phyloP scores from a whole-genome alignment of 2,797 vertebrate species.

The Enteromius mattozi region DNA sequence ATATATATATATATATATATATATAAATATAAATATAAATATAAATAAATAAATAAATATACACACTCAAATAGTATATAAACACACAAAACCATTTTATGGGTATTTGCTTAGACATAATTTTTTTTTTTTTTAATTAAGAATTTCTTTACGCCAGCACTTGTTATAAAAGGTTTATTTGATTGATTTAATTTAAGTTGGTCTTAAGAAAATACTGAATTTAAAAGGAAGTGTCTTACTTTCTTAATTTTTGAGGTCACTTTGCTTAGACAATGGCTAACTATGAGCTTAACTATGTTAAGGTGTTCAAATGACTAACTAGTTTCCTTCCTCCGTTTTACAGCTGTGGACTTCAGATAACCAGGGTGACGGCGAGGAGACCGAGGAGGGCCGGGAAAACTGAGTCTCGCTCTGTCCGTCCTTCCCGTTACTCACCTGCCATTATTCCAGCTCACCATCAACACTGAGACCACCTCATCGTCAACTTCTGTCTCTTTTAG shows the following conservation, averaged over 20 bases:
- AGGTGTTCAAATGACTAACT: background rate
- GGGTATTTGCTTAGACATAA: too few relatives aligned
- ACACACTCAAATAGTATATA: too few relatives aligned
- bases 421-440: slow-evolving; percentile 51
- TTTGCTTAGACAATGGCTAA: background rate
- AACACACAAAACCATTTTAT: too few relatives aligned
- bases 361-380: slow-evolving; percentile 87
- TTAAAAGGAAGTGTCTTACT: background rate
- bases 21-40: too few relatives aligned
- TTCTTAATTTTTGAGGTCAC: background rate
- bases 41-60: too few relatives aligned
- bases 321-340: background rate
- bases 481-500: slow-evolving; percentile 76
- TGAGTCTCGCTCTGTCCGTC: slow-evolving; percentile 70
- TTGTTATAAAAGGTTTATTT: too few relatives aligned
- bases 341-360: slow-evolving; percentile 96
- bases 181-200: too few relatives aligned
- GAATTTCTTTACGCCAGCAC: too few relatives aligned
- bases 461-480: slow-evolving; percentile 83
- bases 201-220: too few relatives aligned
- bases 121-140: too few relatives aligned
- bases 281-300: background rate
- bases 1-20: too few relatives aligned
- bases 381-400: slow-evolving; percentile 87
- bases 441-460: slow-evolving; percentile 83